Percentiles rank a stretch among this genome's conserved stretches.
Evolutionary conservation across 2,888 invertebrate genomes (phyloP).

Genomic region (Scaptomyza flava): DNA sequence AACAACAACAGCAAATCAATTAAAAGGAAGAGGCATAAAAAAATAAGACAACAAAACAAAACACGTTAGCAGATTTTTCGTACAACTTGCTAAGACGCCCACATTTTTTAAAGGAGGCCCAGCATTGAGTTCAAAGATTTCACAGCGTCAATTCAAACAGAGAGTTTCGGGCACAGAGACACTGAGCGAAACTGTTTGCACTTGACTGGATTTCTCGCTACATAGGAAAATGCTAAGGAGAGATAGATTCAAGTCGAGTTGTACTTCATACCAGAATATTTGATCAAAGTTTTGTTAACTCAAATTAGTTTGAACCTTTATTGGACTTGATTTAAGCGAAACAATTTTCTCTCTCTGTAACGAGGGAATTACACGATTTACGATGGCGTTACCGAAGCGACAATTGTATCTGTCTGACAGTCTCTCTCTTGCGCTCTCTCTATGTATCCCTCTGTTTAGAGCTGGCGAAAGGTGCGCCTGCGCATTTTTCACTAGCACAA

Average conservation of each 20-base stretch:
- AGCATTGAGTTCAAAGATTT: conserved; percentile 68
- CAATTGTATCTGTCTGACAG: conserved; percentile 56
- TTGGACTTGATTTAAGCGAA: no score
- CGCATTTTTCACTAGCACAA: conserved; percentile 63
- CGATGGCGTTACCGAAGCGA: conserved; percentile 70
- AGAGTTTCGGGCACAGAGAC: conserved; percentile 25
- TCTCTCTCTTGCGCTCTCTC: background rate
- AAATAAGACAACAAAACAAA: conserved; percentile 3
- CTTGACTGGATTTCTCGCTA: background rate
- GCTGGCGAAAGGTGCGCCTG: conserved; percentile 75
- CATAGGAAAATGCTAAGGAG: background rate
- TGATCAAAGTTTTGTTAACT: no score
- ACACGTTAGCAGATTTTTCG: conserved; percentile 35
- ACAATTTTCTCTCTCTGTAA: background rate
- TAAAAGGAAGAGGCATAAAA: conserved; percentile 40
- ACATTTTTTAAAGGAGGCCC: conserved; percentile 44
- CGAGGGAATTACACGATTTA: conserved; percentile 71
- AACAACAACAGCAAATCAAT: conserved; percentile 64
- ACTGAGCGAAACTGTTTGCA: background rate
- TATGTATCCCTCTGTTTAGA: conserved; percentile 14
- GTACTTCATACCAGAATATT: no score
- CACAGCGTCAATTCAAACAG: conserved; percentile 39
- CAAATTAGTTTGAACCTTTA: no score
- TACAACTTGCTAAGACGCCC: conserved; percentile 54
- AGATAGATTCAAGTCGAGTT: background rate